Evolutionary conservation across 2,888 invertebrate species (phyloP).

Genomic region (Escarpia spicata): DNA sequence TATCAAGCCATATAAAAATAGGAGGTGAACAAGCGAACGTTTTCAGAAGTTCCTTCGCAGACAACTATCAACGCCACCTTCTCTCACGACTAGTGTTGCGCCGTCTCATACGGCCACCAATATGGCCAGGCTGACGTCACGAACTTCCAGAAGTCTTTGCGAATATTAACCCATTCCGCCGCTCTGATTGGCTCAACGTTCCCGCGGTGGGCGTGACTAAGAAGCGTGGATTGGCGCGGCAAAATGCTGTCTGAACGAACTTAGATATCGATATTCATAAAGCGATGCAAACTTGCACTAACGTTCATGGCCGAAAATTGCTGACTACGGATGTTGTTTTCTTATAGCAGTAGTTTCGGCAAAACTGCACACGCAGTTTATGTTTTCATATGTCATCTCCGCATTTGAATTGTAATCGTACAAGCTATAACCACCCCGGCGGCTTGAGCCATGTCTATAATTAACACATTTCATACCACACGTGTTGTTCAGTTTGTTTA

Average conservation of each 20-base stretch:
- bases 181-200: conserved; percentile 13
- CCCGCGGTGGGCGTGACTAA: conserved; percentile 17
- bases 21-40: conserved; percentile 9
- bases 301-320: not conserved
- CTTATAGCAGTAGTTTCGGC: not conserved
- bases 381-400: not conserved
- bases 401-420: not conserved
- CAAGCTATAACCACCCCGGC: not conserved
- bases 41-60: not conserved
- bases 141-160: conserved; percentile 3
- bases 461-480: not conserved
- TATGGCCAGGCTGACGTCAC: not conserved
- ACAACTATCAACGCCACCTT: not conserved
- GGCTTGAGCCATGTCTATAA: not conserved
- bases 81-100: conserved; percentile 16
- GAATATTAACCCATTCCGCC: not conserved
- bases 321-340: not conserved
- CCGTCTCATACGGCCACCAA: conserved; percentile 7
- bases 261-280: not conserved
- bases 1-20: conserved; percentile 16
- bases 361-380: not conserved
- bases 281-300: not conserved
- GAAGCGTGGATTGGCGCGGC: not conserved
- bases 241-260: not conserved
- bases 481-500: not conserved